Conservation (phyloP, 2,888 invertebrate genomes). For the Plebejus anna region DNA sequence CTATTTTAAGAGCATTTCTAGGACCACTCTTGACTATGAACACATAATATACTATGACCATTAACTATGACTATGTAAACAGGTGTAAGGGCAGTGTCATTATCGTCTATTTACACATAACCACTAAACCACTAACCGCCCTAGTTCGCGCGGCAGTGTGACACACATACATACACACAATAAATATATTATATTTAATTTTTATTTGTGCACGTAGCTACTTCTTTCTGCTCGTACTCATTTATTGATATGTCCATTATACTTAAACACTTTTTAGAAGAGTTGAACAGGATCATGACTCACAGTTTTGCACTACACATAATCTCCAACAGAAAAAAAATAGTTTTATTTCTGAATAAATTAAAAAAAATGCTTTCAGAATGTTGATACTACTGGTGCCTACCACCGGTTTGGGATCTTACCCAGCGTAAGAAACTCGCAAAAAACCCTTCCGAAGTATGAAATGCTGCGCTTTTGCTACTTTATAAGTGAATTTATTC, state of each 20-base stretch:
- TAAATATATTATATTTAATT: conserved; percentile 23
- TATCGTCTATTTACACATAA: conserved; percentile 59
- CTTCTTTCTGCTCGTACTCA: background rate
- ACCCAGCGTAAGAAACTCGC: too few relatives aligned
- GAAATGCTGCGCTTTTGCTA: too few relatives aligned
- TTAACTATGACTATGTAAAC: conserved; percentile 7
- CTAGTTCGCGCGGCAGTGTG: conserved; percentile 4
- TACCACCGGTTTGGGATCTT: too few relatives aligned
- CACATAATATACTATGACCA: background rate
- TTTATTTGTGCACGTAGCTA: conserved; percentile 11
- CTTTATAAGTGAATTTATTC: too few relatives aligned
- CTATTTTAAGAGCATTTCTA: background rate
- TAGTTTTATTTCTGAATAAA: too few relatives aligned
- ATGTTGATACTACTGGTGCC: too few relatives aligned
- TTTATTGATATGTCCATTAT: background rate
- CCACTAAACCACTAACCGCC: conserved; percentile 46
- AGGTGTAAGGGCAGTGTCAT: conserved; percentile 38
- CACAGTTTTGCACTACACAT: too few relatives aligned
- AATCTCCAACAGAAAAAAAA: too few relatives aligned
- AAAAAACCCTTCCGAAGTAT: too few relatives aligned
- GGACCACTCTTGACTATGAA: background rate
- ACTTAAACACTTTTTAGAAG: background rate
- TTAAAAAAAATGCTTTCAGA: too few relatives aligned
- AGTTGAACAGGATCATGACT: too few relatives aligned
- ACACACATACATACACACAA: background rate